Evolutionary conservation across 2,888 invertebrate genomes (phyloP).

Genomic region (Carcina quercana): DNA sequence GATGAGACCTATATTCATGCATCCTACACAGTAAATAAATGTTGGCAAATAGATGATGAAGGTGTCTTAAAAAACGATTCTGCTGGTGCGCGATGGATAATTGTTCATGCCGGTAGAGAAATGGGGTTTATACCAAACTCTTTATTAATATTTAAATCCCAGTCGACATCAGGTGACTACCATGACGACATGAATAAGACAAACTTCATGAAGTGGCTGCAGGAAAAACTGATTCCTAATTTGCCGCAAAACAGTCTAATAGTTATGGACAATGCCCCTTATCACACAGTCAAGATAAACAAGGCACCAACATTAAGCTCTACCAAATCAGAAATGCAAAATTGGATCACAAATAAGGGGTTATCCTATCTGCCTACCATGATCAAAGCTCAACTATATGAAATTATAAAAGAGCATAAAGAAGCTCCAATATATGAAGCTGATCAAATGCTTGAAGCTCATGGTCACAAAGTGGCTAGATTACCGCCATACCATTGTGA

Average conservation of each 20-base stretch:
- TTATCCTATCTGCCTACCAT: no score
- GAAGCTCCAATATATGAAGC: constrained; percentile 2
- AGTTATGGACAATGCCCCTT: constrained; percentile 10
- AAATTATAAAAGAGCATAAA: constrained; percentile 3
- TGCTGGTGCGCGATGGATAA: constrained; percentile 5
- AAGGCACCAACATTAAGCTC: constrained; percentile 9
- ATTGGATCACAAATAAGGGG: no score
- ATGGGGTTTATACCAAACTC: constrained; percentile 8
- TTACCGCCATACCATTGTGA: constrained; percentile 5
- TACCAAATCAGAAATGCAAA: no score
- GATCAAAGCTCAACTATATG: constrained; percentile 8
- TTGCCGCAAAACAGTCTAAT: constrained; percentile 6
- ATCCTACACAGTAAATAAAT: constrained; percentile 18
- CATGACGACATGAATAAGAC: constrained; percentile 12
- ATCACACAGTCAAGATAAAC: constrained; percentile 8
- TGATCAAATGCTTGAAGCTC: constrained; percentile 1
- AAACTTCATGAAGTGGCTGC: constrained; percentile 15
- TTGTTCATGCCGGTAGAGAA: constrained; percentile 7
- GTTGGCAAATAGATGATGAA: constrained; percentile 16
- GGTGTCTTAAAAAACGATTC: neutral
- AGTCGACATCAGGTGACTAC: constrained; percentile 6
- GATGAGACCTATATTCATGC: constrained; percentile 25
- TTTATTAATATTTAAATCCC: neutral
- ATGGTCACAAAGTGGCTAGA: constrained; percentile 4
- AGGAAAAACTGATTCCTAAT: constrained; percentile 12